Conservation (phyloP, 2,113 vertebrate genomes). For the Otolemur garnettii region DNA sequence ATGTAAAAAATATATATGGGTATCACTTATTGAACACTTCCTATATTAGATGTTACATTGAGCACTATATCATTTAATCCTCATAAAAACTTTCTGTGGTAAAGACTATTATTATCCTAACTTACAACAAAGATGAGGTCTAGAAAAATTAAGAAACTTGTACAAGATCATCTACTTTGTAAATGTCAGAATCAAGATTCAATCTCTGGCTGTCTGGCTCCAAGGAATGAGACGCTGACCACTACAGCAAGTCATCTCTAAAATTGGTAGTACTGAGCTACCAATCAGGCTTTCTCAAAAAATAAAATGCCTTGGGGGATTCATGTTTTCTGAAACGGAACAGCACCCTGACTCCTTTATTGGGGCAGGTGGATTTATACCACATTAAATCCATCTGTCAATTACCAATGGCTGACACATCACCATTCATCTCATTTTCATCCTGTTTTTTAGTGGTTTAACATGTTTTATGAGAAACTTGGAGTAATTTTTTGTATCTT, state of each 20-base stretch:
- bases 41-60: background rate
- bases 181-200: background rate
- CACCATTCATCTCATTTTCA: background rate
- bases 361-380: background rate
- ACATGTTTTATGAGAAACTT: conserved; percentile 7
- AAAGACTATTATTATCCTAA: background rate
- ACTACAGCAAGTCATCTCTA: background rate
- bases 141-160: background rate
- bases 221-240: background rate
- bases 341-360: background rate
- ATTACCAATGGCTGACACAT: background rate
- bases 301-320: conserved; percentile 11
- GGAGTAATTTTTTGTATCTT: background rate
- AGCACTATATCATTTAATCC: background rate
- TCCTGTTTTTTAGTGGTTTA: background rate
- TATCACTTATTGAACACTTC: background rate
- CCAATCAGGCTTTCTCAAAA: background rate
- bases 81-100: background rate
- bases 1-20: background rate
- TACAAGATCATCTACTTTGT: background rate
- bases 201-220: background rate
- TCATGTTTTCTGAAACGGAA: background rate
- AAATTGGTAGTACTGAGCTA: background rate
- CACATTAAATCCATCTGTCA: conserved; percentile 2
- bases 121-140: background rate